These are phyloP conservation scores for Battus philenor DNA, from an alignment of 1,140 invertebrate genomes.

Conservation along the genomic window DNA sequence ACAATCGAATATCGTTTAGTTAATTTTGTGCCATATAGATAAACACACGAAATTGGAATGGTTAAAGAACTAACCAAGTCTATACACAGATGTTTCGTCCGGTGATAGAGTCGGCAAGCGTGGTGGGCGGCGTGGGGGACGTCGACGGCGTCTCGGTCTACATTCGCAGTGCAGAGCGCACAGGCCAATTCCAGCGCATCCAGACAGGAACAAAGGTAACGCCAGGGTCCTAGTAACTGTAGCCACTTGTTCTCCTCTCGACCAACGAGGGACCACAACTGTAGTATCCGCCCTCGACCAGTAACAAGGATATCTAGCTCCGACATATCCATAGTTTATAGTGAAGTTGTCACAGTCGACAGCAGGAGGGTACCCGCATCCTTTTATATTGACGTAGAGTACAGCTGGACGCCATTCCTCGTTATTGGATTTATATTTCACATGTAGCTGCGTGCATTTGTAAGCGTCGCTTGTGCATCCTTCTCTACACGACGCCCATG, in stretches of 20 bases:
- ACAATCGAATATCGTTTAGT: constrained; percentile 20
- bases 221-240: constrained; percentile 88
- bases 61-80: constrained; percentile 46
- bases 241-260: constrained; percentile 85
- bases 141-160: constrained; percentile 63
- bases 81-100: constrained; percentile 64
- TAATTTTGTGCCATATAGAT: constrained; percentile 38
- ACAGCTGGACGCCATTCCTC: constrained; percentile 65
- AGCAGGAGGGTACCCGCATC: constrained; percentile 91
- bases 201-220: constrained; percentile 87
- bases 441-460: constrained; percentile 90
- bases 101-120: constrained; percentile 53
- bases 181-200: constrained; percentile 87
- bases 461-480: constrained; percentile 93
- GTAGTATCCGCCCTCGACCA: constrained; percentile 89
- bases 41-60: constrained; percentile 31
- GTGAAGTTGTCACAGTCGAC: constrained; percentile 92
- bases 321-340: constrained; percentile 83
- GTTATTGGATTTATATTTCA: constrained; percentile 79
- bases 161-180: constrained; percentile 91
- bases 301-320: constrained; percentile 87
- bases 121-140: constrained; percentile 60
- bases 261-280: constrained; percentile 88
- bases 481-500: constrained; percentile 90
- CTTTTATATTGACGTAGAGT: constrained; percentile 76